phyloP scores from a whole-genome alignment of 2,888 invertebrate genomes.

The Parnassius glacialis region DNA sequence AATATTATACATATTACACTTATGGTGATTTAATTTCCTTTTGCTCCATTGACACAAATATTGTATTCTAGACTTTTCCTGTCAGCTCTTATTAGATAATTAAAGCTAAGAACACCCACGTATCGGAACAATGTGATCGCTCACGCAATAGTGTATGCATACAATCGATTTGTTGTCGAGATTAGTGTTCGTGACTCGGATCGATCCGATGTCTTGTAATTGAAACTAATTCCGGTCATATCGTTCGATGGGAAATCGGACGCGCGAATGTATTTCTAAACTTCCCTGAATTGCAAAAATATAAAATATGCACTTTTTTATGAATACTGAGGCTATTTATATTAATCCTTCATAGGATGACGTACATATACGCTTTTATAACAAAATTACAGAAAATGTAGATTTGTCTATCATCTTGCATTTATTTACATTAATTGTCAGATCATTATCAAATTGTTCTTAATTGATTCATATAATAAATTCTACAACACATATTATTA shows the following conservation, averaged over 20 bases:
- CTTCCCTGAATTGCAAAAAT: not conserved
- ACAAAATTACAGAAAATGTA: no score
- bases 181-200: slow-evolving; percentile 34
- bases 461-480: no score
- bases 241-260: slow-evolving; percentile 24
- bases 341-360: no score
- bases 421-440: no score
- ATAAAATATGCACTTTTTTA: no score
- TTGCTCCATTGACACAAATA: slow-evolving; percentile 34
- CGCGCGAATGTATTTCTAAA: slow-evolving; percentile 3
- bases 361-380: no score
- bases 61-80: slow-evolving; percentile 57
- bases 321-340: no score
- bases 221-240: slow-evolving; percentile 35
- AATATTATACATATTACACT: no score
- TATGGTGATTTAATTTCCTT: not conserved
- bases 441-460: no score
- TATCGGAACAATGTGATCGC: slow-evolving; percentile 49
- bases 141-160: slow-evolving; percentile 43
- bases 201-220: slow-evolving; percentile 35
- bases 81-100: slow-evolving; percentile 58
- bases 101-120: slow-evolving; percentile 55
- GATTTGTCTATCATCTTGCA: no score
- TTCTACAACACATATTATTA: no score
- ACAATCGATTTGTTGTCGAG: slow-evolving; percentile 33